Evolutionary conservation across 2,888 invertebrate species (phyloP).

Genomic region (Brenthis hecate): DNA sequence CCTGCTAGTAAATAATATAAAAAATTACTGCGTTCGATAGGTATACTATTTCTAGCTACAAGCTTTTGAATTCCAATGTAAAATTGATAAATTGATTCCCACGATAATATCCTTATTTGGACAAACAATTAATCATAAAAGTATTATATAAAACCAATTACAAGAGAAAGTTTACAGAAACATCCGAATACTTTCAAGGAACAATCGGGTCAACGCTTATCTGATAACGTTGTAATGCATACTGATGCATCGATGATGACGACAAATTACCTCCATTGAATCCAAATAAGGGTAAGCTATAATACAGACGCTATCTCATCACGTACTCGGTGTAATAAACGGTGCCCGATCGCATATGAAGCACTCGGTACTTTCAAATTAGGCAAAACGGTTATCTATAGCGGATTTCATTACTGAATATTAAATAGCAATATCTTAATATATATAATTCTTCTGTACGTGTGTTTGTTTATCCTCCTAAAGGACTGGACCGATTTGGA

Average conservation of each 20-base stretch:
- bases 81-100: no score
- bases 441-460: no score
- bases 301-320: conserved; percentile 20
- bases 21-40: no score
- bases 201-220: conserved; percentile 24
- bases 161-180: conserved; percentile 24
- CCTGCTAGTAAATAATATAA: no score
- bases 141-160: background rate
- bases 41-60: no score
- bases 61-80: no score
- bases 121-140: no score
- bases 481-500: no score
- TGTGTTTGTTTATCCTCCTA: no score
- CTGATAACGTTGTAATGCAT: conserved; percentile 24
- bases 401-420: background rate
- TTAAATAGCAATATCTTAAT: no score
- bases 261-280: conserved; percentile 21
- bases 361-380: background rate
- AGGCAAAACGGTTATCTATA: conserved; percentile 2
- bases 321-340: conserved; percentile 22
- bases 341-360: conserved; percentile 5
- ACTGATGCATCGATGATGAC: conserved; percentile 23
- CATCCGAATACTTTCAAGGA: conserved; percentile 21
- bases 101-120: no score
- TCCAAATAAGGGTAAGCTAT: conserved; percentile 25